Percentiles rank a stretch among this genome's conserved stretches.
These are phyloP conservation scores for Iphiclides podalirius DNA, from an alignment of 2,888 invertebrate genomes.

Conservation along the genomic window DNA sequence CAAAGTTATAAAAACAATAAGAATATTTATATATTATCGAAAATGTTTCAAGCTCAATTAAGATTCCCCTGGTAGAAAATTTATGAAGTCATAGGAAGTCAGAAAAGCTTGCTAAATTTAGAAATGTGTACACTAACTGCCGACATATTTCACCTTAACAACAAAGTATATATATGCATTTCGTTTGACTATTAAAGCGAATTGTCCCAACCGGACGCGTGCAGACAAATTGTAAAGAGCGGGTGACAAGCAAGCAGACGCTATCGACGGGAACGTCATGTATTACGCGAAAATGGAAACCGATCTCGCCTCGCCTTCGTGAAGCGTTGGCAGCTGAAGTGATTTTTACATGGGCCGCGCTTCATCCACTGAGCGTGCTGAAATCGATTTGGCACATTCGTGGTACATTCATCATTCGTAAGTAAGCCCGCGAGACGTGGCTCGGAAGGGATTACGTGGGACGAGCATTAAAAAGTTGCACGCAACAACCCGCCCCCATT, in stretches of 20 bases:
- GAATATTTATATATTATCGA: too few relatives aligned
- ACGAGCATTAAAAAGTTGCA: neutral
- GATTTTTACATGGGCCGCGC: too few relatives aligned
- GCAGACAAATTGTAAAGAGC: conserved; percentile 18
- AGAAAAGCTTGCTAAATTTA: too few relatives aligned
- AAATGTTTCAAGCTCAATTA: too few relatives aligned
- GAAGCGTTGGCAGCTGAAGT: conserved; percentile 16
- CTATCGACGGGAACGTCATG: conserved; percentile 14
- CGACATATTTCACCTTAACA: too few relatives aligned
- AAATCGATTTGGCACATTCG: conserved; percentile 22
- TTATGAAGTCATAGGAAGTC: too few relatives aligned
- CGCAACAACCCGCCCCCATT: neutral
- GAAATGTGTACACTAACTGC: too few relatives aligned
- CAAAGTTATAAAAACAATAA: too few relatives aligned
- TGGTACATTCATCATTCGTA: conserved; percentile 20
- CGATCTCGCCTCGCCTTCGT: conserved; percentile 17
- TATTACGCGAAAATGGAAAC: conserved; percentile 22
- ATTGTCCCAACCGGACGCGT: too few relatives aligned
- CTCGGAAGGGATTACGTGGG: neutral
- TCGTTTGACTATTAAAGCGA: too few relatives aligned
- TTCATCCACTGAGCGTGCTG: neutral
- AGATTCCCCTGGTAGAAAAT: too few relatives aligned
- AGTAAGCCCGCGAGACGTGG: conserved; percentile 12
- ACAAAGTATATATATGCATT: too few relatives aligned
- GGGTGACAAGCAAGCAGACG: conserved; percentile 3